Base-by-base conservation (phyloP, 2,113 vertebrate species). In the Otocyon megalotis region DNA sequence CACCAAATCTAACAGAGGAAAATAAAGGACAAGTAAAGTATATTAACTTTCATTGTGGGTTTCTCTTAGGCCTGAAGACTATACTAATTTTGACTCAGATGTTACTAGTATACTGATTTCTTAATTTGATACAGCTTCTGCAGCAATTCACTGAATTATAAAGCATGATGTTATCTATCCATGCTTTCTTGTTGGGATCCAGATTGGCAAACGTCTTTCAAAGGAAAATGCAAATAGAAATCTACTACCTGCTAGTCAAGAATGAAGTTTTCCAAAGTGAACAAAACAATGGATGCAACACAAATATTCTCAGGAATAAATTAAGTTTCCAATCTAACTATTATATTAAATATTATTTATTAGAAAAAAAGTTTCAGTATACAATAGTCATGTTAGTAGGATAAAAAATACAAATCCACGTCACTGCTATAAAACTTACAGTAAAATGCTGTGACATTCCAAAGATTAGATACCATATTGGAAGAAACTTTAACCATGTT, bases 381-480 rank as follows among this genome's bases (percentile, higher is more conserved):
- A 82, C 60, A 96, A 92, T 0, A 95, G 60, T 5, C 48, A 93
- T 82, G n/a, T 95, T 48, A 8, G 48, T 97, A 96, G 95, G 63
- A 76, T 92, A 65, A 96, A 98, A 98, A 69, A 96, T 50, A 60
- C 30, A 97, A 97, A 88, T 12, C 24, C 58, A 71, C 94, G 97
- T 98, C 88, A 91, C 50, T 85, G 79, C 62, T 97, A 32, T 72
- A 97, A 96, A 94, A 93, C 30, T n/a, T 94, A 97, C 19, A 48
- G 32, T 56, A 90, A 98, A 97, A 53, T 96, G 37, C 77, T 93
- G 87, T 90, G 90, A 95, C 93, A 97, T 80, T 90, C 30, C 54
- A 94, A 96, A 84, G 96, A 96, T 91, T 94, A 96, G 76, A 96
- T 86, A 96, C 74, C 76, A 89, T 17, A 72, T 71, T 92, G 86